These are phyloP conservation scores for Leucania comma DNA, from an alignment of 2,888 invertebrate species.

Conservation along the genomic window DNA sequence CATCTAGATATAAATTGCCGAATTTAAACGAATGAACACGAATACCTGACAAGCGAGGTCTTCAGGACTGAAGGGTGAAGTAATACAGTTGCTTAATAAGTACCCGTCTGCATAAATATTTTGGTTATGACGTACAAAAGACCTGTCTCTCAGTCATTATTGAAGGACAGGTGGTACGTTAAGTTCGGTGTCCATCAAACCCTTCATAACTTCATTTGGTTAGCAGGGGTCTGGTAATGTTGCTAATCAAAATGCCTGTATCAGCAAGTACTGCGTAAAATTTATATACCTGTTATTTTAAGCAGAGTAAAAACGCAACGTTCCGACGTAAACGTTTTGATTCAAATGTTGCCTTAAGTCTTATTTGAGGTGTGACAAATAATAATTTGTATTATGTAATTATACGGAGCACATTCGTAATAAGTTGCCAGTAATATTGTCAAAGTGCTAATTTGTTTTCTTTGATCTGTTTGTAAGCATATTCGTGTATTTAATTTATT, in stretches of 20 bases:
- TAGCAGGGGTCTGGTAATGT: background rate
- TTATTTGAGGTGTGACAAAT: no score
- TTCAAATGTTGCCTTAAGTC: no score
- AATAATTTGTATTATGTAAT: no score
- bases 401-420: no score
- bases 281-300: no score
- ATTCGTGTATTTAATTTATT: no score
- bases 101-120: background rate
- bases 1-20: background rate
- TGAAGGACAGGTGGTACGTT: background rate
- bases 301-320: no score
- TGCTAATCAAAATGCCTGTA: background rate
- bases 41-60: background rate
- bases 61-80: background rate
- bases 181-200: background rate
- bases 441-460: no score
- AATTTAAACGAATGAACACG: background rate
- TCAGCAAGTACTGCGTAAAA: background rate
- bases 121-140: background rate
- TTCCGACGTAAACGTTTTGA: no score
- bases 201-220: background rate
- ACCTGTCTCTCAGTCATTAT: background rate
- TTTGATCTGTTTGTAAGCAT: no score
- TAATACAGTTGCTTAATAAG: background rate
- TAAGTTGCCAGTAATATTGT: no score